phyloP scores from a whole-genome alignment of 2,888 invertebrate species.

The Dorcus parallelipipedus region DNA sequence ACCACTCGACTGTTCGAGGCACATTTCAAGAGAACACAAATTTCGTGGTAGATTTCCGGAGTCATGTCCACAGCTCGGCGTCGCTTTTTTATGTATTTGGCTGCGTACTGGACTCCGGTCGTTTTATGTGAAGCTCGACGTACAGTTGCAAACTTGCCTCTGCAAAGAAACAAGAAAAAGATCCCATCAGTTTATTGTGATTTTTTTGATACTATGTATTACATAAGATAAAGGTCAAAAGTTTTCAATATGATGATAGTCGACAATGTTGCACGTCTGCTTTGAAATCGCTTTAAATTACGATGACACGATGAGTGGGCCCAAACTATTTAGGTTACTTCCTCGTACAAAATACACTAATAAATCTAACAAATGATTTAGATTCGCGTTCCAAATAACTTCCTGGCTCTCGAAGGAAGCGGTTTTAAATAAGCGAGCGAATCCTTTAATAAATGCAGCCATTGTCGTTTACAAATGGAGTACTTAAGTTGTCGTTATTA shows the following conservation, averaged over 20 bases:
- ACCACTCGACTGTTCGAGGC: conserved; percentile 82
- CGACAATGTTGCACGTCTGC: no score
- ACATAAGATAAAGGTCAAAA: no score
- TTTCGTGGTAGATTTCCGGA: conserved; percentile 90
- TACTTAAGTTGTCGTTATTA: not conserved
- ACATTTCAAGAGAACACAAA: conserved; percentile 86
- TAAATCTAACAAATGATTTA: conserved; percentile 10
- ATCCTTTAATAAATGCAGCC: not conserved
- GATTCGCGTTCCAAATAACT: conserved; percentile 12
- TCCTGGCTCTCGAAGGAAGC: conserved; percentile 6
- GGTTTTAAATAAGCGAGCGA: not conserved
- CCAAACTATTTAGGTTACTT: conserved; percentile 19
- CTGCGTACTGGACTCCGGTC: conserved; percentile 88
- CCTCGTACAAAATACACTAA: conserved; percentile 18
- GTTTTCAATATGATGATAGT: no score
- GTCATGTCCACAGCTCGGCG: conserved; percentile 84
- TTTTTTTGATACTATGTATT: no score
- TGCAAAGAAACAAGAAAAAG: conserved; percentile 53
- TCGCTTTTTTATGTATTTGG: conserved; percentile 90
- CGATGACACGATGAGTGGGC: not conserved
- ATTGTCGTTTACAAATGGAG: conserved; percentile 1
- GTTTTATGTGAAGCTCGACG: conserved; percentile 84
- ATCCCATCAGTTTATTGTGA: no score
- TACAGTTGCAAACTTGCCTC: conserved; percentile 96
- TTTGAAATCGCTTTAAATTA: no score